These are phyloP conservation scores for Ormyrus rosae DNA, from an alignment of 2,888 invertebrate genomes.

Conservation along the genomic window DNA sequence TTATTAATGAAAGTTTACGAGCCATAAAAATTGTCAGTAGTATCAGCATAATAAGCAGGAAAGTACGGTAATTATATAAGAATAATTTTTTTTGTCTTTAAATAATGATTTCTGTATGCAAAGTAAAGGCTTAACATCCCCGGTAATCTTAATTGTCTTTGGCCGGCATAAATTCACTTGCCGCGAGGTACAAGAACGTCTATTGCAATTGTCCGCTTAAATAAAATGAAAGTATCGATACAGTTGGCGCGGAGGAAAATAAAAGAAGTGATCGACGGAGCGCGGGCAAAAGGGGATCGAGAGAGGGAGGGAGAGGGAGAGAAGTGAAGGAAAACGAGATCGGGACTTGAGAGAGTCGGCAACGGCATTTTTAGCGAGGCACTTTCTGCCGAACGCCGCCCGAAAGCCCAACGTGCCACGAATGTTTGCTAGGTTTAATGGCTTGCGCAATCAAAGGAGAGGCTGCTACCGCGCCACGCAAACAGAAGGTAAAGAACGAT, in stretches of 20 bases:
- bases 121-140: not conserved
- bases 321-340: conserved; percentile 44
- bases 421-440: conserved; percentile 40
- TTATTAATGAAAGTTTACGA: too few relatives aligned
- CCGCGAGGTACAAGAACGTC: not conserved
- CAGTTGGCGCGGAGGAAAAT: conserved; percentile 8
- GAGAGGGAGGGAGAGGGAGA: not conserved
- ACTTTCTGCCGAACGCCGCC: conserved; percentile 24
- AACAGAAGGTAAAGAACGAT: conserved; percentile 22
- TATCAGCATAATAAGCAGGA: too few relatives aligned
- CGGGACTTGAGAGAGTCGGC: conserved; percentile 33
- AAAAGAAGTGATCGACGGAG: not conserved
- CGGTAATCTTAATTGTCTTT: not conserved
- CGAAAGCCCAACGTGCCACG: conserved; percentile 48
- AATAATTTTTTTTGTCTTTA: not conserved
- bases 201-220: conserved; percentile 19
- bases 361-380: conserved; percentile 43
- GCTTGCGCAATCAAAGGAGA: conserved; percentile 40
- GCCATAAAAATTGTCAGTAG: too few relatives aligned
- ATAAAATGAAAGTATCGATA: conserved; percentile 20
- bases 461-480: not conserved
- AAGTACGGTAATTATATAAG: too few relatives aligned
- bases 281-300: not conserved
- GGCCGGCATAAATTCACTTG: not conserved
- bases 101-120: too few relatives aligned